Evolutionary conservation across 2,113 vertebrate species (phyloP).

Genomic region (Anarhynchus alexandrinus): DNA sequence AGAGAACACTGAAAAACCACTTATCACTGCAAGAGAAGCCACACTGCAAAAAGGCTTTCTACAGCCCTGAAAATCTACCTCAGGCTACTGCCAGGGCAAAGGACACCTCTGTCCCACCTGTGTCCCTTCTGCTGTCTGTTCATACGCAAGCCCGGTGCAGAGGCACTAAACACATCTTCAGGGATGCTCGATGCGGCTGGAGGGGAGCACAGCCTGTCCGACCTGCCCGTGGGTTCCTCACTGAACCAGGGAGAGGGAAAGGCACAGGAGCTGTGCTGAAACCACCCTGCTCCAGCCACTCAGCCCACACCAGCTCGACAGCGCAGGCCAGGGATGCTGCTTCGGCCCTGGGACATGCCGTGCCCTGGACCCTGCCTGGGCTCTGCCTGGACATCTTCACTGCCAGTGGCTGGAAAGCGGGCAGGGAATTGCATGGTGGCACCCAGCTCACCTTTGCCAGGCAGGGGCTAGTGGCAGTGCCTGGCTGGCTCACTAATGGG

Average conservation of each 20-base stretch:
- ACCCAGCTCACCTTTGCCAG: not conserved
- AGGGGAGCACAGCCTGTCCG: not conserved
- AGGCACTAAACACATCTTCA: not conserved
- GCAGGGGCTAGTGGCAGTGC: not conserved
- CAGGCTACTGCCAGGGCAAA: not conserved
- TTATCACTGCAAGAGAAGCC: not conserved
- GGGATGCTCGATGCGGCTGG: not conserved
- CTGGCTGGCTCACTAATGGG: accelerated
- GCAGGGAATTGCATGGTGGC: not conserved
- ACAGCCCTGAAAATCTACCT: not conserved
- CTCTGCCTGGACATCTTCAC: not conserved
- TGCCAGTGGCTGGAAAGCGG: not conserved
- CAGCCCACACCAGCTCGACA: not conserved
- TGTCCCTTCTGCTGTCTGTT: not conserved
- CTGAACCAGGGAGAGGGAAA: not conserved
- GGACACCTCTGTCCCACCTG: not conserved
- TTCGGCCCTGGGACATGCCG: not conserved
- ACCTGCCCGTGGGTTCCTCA: accelerated
- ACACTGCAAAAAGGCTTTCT: not conserved
- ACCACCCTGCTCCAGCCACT: not conserved
- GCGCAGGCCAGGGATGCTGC: not conserved
- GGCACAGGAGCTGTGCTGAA: not conserved
- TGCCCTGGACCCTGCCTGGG: not conserved
- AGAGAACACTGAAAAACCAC: not conserved
- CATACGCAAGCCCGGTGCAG: not conserved